phyloP scores from a whole-genome alignment of 1,140 invertebrate genomes.

The Sinella curviseta region DNA sequence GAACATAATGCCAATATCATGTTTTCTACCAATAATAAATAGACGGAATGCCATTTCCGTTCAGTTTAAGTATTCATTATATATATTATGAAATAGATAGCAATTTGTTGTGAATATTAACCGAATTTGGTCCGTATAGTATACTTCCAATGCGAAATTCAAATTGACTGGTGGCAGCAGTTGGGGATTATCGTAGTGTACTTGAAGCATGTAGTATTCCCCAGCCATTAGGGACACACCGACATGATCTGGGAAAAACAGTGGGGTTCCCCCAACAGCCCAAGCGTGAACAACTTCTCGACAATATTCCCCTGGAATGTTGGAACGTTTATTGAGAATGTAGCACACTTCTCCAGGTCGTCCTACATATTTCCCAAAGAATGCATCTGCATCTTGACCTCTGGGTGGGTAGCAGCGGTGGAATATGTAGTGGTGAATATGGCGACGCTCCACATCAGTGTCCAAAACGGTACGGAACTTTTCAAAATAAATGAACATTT shows the following conservation, averaged over 20 bases:
- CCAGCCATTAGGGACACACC: neutral
- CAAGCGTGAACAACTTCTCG: neutral
- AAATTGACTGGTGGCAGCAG: neutral
- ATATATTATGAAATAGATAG: too few species aligned
- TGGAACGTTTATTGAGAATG: neutral
- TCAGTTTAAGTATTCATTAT: neutral
- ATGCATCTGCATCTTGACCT: neutral
- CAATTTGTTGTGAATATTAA: too few species aligned
- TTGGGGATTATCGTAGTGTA: neutral
- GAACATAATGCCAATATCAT: neutral
- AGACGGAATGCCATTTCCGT: neutral
- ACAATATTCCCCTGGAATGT: too few species aligned
- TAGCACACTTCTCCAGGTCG: neutral
- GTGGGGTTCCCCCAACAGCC: neutral
- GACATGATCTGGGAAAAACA: neutral
- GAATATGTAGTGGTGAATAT: neutral
- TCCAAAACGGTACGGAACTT: too few species aligned
- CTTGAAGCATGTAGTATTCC: neutral
- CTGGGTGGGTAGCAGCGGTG: neutral
- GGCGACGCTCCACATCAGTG: neutral
- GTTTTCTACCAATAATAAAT: neutral
- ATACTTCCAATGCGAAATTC: neutral
- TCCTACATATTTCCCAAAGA: neutral
- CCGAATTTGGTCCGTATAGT: neutral
- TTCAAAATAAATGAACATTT: too few species aligned